Conservation (phyloP, 2,113 vertebrate species). For the Dryoscopus gambensis region DNA sequence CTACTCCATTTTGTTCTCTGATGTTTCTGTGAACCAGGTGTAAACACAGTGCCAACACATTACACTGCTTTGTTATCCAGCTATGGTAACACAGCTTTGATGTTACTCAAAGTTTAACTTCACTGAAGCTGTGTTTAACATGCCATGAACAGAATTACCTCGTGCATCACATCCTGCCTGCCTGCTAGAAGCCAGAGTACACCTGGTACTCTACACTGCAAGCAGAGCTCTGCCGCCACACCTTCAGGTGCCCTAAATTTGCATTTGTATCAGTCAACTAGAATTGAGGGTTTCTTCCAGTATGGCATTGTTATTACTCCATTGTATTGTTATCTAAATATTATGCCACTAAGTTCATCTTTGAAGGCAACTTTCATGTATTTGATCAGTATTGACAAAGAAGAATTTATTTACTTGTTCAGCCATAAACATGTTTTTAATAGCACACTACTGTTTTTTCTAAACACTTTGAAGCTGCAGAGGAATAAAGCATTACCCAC, state of each 20-base stretch:
- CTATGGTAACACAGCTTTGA: neutral
- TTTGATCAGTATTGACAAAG: neutral
- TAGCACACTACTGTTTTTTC: neutral
- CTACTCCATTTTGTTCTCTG: neutral
- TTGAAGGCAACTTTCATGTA: neutral
- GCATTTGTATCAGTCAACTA: neutral
- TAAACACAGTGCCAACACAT: neutral
- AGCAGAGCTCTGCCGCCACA: neutral
- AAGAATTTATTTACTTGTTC: neutral
- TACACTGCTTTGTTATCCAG: neutral
- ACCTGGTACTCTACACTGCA: neutral
- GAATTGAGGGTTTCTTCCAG: neutral
- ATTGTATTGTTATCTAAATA: neutral
- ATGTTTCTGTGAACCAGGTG: neutral
- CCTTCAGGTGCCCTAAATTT: neutral
- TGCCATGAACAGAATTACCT: neutral
- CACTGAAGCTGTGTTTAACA: neutral
- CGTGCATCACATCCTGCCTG: neutral
- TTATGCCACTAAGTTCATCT: neutral
- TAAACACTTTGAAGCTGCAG: neutral
- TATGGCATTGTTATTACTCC: neutral
- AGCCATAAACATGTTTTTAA: neutral
- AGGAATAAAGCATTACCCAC: neutral
- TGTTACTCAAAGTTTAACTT: neutral
- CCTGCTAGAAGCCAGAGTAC: neutral